Percentiles rank a stretch among this genome's conserved stretches.
phyloP scores from a whole-genome alignment of 2,113 vertebrate species.

The Herpetotheres cachinnans region DNA sequence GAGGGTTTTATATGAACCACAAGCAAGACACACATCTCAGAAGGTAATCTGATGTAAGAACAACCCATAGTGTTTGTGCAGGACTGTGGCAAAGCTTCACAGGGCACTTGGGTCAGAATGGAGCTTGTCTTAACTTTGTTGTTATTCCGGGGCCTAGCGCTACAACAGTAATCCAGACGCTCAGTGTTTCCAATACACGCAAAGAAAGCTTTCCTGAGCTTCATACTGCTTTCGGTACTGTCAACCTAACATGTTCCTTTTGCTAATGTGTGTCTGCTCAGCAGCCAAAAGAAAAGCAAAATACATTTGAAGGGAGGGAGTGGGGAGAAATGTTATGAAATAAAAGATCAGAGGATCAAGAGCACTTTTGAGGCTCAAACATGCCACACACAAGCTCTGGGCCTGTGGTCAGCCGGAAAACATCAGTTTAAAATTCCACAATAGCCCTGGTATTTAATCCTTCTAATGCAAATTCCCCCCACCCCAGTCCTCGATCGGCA shows the following conservation, averaged over 20 bases:
- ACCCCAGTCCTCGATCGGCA: slow-evolving; percentile 60
- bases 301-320: background rate
- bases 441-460: slow-evolving; percentile 73
- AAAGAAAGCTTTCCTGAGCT: slow-evolving; percentile 1
- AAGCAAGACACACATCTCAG: background rate
- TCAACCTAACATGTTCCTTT: background rate
- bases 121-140: background rate
- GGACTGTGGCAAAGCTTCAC: background rate
- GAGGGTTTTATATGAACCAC: background rate
- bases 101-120: background rate
- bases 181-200: background rate
- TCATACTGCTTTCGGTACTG: background rate
- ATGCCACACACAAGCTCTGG: slow-evolving; percentile 68
- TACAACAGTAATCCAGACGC: background rate
- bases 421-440: slow-evolving; percentile 76
- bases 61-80: background rate
- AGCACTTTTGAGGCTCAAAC: slow-evolving; percentile 67
- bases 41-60: background rate
- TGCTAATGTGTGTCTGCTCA: background rate
- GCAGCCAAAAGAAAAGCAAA: slow-evolving; percentile 45
- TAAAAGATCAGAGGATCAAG: slow-evolving; percentile 69
- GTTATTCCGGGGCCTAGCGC: background rate
- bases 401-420: slow-evolving; percentile 72
- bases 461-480: slow-evolving; percentile 72
- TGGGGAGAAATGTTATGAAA: slow-evolving; percentile 60